Conservation (phyloP, 1,140 invertebrate genomes). For the Euschistus heros region DNA sequence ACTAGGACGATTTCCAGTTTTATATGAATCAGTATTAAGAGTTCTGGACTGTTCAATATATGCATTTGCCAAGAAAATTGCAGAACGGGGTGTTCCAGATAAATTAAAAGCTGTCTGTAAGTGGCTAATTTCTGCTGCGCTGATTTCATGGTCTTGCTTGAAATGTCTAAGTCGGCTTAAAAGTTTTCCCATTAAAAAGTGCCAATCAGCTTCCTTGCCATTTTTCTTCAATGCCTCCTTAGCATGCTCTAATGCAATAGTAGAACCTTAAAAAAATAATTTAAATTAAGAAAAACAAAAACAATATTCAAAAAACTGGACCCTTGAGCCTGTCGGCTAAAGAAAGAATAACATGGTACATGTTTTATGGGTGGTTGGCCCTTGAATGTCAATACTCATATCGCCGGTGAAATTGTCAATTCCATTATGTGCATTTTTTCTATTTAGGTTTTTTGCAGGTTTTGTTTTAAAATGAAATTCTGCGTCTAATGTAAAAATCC, state of each 20-base stretch:
- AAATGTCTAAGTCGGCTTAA: slow-evolving; percentile 1
- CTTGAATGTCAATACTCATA: too few relatives aligned
- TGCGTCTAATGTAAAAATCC: too few relatives aligned
- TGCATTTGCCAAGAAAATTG: background rate
- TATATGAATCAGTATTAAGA: background rate
- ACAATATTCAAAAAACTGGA: too few relatives aligned
- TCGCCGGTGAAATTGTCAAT: too few relatives aligned
- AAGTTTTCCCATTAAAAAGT: background rate
- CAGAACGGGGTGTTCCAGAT: background rate
- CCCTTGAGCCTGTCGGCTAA: too few relatives aligned
- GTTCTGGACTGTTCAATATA: background rate
- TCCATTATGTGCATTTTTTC: too few relatives aligned
- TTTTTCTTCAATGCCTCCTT: background rate
- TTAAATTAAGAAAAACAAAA: too few relatives aligned
- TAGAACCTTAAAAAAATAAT: background rate
- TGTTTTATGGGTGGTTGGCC: too few relatives aligned
- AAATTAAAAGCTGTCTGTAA: background rate
- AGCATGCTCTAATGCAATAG: background rate
- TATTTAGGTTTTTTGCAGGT: too few relatives aligned
- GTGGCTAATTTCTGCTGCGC: background rate
- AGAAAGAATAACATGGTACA: too few relatives aligned
- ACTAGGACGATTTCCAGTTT: background rate
- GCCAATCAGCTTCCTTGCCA: background rate
- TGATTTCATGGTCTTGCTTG: background rate
- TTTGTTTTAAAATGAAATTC: too few relatives aligned